Evolutionary conservation across 2,113 vertebrate genomes (phyloP).

Genomic region (Erythrocercus mccallii): DNA sequence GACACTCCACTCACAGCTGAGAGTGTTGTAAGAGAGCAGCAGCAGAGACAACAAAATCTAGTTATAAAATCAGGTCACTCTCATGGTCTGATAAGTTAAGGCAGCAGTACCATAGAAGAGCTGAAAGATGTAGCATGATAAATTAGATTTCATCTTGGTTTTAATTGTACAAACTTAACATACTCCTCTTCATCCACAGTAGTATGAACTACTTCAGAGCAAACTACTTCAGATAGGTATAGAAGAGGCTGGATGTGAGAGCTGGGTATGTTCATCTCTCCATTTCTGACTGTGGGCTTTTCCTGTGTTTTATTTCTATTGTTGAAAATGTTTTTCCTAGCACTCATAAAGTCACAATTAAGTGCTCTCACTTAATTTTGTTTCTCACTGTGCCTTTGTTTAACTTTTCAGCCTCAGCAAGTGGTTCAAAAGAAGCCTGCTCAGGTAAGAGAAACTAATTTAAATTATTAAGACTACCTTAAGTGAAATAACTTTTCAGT

Average conservation of each 20-base stretch:
- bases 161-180: neutral
- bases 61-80: neutral
- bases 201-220: neutral
- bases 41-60: neutral
- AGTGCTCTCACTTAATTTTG: neutral
- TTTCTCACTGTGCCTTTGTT: slow-evolving; percentile 12
- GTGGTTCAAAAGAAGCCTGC: slow-evolving; percentile 91
- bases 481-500: neutral
- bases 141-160: neutral
- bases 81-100: neutral
- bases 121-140: neutral
- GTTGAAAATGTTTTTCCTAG: neutral
- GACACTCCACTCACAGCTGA: neutral
- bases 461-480: neutral
- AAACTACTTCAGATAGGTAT: neutral
- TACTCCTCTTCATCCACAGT: neutral
- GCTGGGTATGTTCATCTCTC: neutral
- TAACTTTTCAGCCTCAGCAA: slow-evolving; percentile 87
- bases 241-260: neutral
- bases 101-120: neutral
- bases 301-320: neutral
- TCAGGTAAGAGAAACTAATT: slow-evolving; percentile 80
- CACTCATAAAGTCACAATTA: neutral
- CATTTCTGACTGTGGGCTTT: neutral
- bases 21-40: neutral